Base-by-base conservation (phyloP, 1,140 invertebrate genomes). In the Aphaenogaster rudis region DNA sequence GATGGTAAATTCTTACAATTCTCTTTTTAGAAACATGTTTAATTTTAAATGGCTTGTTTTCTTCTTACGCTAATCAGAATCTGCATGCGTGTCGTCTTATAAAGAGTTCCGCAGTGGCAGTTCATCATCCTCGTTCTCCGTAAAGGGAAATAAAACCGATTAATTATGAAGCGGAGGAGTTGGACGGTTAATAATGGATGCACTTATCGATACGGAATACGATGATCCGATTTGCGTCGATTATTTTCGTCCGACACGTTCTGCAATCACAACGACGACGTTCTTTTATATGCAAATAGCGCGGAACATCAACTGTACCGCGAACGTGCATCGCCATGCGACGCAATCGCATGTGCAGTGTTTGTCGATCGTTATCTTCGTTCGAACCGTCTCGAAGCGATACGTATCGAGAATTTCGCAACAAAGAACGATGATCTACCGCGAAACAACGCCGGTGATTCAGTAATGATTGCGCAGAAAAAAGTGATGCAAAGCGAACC, bases 221-320 rank as follows among this genome's bases (percentile, higher is more conserved):
- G 39, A 48, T 71, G 50, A 87, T 84, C 50, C 85, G 66, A 64
- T 87, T 87, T 39, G 17, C 57, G 4, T 3, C 42, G 59, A 71
- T 64, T 87, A 86, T 79, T 61, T 50, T 80, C 33, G 72, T 5
- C 36, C 48, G 85, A n/a, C 28, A 28, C 45, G 59, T 85, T 90
- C 63, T 54, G 80, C 76, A 90, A 90, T 88, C 69, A 50, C 88
- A n/a, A 54, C 59, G 66, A 42, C 78, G 57, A 63, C 76, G 52
- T 81, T 88, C 87, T 66, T 90, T 90, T 88, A 59, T 80, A 90
- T 90, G 88, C 52, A 90, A 90, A 90, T 90, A 71, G 39, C 36
- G 28, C 59, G 33, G 36, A 79, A 61, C 77, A 21, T 71, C 48
- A 54, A 86, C 64, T 86, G 78, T 52, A 82, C 3, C 11, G 28